Base-by-base conservation (phyloP, 2,888 invertebrate genomes). In the Dicyrtoma fusca region DNA sequence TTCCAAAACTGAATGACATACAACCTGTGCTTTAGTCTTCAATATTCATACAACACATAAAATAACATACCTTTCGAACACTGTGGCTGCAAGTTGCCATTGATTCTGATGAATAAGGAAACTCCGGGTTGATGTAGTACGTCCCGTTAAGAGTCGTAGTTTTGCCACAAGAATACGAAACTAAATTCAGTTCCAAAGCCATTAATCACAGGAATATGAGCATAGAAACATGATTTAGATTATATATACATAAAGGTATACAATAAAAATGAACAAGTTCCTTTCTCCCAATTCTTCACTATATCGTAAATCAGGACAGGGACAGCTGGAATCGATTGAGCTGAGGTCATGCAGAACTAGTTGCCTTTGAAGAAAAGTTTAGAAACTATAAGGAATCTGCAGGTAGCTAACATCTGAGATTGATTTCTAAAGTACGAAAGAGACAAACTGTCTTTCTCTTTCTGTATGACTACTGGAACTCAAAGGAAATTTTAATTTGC, bases 121-220 rank as follows among this genome's bases (percentile, higher is more conserved):
- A 80, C 68, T 87, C 88, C 0, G 90, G 89, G 82, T 89, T 92
- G 70, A 89, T 89, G 81, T 92, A 91, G 84, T 92, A 91, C 1
- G 88, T 89, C 66, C 87, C 85, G 76, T 88, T 86, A 73, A 89
- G 87, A 21, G 85, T 84, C 0, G 89, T 88, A 2, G 85, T 84
- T 3, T 86, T 88, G 10, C 90, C 91, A 81, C 92, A 93, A 10
- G 86, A 85, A 62, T 87, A 87, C 80, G 87, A 86, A 82, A 88
- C 92, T 92, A 83, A 21, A 81, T 26, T 25, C 19, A 57, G 23
- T 81, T 75, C 55, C 61, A 71, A 68, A 55, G 8, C 34, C 34
- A 34, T 34, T 34, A 34, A 34, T 34, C 34, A 34, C 17, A 44
- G 23, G 26, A 5, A 19, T 11, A 17, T 26, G n/a, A 23, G 17